Percentiles rank a stretch among this genome's conserved stretches.
These are phyloP conservation scores for Leuciscus idus DNA, from an alignment of 2,113 vertebrate genomes.

Conservation along the genomic window DNA sequence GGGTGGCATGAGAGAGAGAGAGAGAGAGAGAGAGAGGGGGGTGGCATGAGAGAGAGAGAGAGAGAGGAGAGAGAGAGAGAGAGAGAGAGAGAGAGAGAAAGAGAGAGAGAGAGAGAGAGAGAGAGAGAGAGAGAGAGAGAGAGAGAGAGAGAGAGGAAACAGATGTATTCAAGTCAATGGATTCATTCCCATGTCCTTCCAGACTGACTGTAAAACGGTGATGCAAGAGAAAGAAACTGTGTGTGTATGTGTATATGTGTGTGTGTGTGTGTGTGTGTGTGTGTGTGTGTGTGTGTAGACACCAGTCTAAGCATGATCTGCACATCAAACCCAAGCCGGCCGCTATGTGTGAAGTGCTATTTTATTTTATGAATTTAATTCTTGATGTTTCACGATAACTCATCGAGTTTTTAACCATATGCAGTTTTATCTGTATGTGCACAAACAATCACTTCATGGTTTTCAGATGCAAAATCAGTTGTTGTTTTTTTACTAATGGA, in stretches of 20 bases:
- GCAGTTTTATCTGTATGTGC: not conserved
- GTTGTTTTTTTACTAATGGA: not conserved
- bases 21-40: no score
- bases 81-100: not conserved
- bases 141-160: not conserved
- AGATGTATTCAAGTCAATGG: slow-evolving; percentile 51
- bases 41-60: no score
- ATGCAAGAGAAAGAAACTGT: slow-evolving; percentile 74
- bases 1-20: no score
- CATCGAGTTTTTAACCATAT: not conserved
- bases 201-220: slow-evolving; percentile 69
- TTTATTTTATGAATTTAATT: no score
- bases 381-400: no score
- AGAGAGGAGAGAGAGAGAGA: slow-evolving; percentile 9
- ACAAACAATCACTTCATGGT: not conserved
- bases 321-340: no score
- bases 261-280: slow-evolving; percentile 41
- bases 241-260: slow-evolving; percentile 67
- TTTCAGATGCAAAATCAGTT: not conserved
- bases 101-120: slow-evolving; percentile 47
- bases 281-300: not conserved
- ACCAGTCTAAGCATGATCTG: no score
- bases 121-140: not conserved
- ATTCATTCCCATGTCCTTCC: slow-evolving; percentile 47
- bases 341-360: not conserved